Conservation (phyloP, 35 echinoderm and acorn worm species). For the Heliocidaris tuberculata region DNA sequence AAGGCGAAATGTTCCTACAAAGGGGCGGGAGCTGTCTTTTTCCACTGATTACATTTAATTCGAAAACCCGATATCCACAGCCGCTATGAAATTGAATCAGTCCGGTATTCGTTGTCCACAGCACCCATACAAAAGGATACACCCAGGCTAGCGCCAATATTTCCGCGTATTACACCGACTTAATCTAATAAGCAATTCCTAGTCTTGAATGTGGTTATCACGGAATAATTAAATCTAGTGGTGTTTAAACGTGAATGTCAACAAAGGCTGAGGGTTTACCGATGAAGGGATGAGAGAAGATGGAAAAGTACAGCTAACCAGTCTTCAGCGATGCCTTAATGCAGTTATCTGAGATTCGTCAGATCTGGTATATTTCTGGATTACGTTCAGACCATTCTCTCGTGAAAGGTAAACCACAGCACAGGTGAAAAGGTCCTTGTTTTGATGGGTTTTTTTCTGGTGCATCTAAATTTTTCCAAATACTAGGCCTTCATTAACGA, state of each 20-base stretch:
- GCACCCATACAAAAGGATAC: background rate
- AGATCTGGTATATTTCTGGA: background rate
- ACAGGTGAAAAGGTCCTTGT: background rate
- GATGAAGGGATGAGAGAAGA: background rate
- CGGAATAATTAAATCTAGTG: background rate
- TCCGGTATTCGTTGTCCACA: background rate
- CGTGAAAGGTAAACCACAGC: background rate
- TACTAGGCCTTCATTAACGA: too few species aligned
- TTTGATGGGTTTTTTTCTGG: background rate
- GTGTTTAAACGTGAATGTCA: conserved; percentile 17
- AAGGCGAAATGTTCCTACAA: background rate
- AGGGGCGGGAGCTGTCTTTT: background rate
- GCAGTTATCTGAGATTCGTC: background rate
- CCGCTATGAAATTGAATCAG: background rate
- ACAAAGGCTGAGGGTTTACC: background rate
- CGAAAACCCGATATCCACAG: background rate
- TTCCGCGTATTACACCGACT: background rate
- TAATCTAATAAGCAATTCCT: conserved; percentile 12
- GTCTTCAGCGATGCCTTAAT: background rate
- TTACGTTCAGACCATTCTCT: background rate
- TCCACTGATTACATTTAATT: conserved; percentile 1
- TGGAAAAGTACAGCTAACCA: background rate
- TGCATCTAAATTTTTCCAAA: too few species aligned
- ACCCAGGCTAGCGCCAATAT: background rate
- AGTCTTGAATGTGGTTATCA: background rate